A percentile compares a stretch with the other conserved stretches of the same genome.
These are phyloP conservation scores for Pseudococcus longispinus DNA, from an alignment of 2,888 invertebrate genomes.

Conservation along the genomic window DNA sequence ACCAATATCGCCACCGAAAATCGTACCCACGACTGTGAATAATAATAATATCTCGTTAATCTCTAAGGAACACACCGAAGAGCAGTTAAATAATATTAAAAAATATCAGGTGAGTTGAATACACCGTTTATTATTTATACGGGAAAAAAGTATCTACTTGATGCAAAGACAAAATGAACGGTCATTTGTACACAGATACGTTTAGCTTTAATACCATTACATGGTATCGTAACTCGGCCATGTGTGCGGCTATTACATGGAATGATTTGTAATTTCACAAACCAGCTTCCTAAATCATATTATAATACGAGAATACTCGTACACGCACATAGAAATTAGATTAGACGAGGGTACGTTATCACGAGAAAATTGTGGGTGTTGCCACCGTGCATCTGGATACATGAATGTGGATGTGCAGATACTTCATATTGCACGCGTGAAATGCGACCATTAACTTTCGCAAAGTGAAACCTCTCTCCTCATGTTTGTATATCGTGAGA, in stretches of 20 bases:
- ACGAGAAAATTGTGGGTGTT: slow-evolving; percentile 33
- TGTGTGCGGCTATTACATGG: background rate
- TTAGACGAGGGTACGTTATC: background rate
- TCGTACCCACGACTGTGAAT: slow-evolving; percentile 61
- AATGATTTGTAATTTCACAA: slow-evolving; percentile 15
- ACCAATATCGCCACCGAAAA: slow-evolving; percentile 61
- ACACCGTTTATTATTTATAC: background rate
- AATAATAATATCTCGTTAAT: slow-evolving; percentile 62
- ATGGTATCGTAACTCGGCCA: background rate
- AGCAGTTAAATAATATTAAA: slow-evolving; percentile 89
- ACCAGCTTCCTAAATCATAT: background rate
- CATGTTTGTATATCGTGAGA: slow-evolving; percentile 26
- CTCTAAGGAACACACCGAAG: slow-evolving; percentile 73
- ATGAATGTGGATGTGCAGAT: background rate
- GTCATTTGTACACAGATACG: background rate
- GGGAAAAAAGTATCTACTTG: background rate
- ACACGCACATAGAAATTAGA: slow-evolving; percentile 6
- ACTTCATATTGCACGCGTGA: slow-evolving; percentile 33
- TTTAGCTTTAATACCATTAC: background rate
- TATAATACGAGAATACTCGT: background rate
- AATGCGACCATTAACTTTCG: slow-evolving; percentile 22
- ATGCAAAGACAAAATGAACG: background rate
- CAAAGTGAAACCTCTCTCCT: slow-evolving; percentile 19
- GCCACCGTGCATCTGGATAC: background rate
- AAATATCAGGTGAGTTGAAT: slow-evolving; percentile 81